phyloP scores from a whole-genome alignment of 2,113 vertebrate genomes.

The Poecilia latipinna region DNA sequence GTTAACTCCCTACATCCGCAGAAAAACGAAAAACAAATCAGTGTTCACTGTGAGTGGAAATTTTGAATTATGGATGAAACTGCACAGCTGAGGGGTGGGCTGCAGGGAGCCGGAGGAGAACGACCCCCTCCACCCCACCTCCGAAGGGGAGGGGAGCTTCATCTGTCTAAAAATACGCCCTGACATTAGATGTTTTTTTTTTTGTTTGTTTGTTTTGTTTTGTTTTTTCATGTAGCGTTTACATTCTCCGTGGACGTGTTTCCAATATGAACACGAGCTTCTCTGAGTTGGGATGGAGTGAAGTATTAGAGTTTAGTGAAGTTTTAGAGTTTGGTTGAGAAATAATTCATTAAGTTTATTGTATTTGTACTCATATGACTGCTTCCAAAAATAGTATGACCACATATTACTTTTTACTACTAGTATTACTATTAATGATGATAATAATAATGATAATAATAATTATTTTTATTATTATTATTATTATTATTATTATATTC shows the following conservation, averaged over 20 bases:
- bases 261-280: background rate
- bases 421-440: too few relatives aligned
- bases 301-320: background rate
- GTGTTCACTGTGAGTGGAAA: background rate
- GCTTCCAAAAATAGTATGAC: background rate
- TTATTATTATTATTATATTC: too few relatives aligned
- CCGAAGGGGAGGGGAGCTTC: background rate
- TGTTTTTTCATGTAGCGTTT: background rate
- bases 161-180: constrained; percentile 31
- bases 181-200: background rate
- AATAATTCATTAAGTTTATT: background rate
- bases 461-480: too few relatives aligned
- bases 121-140: background rate
- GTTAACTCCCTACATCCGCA: background rate
- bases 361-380: background rate
- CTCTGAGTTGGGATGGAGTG: background rate
- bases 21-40: background rate
- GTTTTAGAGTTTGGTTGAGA: background rate
- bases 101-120: background rate
- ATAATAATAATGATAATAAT: too few relatives aligned
- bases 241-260: background rate
- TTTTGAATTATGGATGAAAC: background rate
- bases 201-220: too few relatives aligned
- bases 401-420: too few relatives aligned
- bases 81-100: constrained; percentile 8